Conservation (phyloP, 2,888 invertebrate genomes). For the Chloromyia formosa region DNA sequence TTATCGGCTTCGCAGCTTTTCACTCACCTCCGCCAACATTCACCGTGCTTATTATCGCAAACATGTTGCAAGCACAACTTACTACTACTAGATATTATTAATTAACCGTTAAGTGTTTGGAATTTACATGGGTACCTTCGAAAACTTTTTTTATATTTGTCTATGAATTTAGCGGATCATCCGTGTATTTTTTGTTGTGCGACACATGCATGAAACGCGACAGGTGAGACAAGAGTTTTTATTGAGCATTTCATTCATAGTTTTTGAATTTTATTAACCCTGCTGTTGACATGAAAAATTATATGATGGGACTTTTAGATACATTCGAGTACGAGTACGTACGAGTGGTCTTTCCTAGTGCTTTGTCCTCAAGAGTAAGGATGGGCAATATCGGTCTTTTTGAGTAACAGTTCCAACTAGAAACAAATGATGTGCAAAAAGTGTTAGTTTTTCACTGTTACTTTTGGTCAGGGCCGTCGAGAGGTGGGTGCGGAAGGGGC, state of each 20-base stretch:
- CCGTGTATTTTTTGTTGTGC: neutral
- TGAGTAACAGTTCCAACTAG: no score
- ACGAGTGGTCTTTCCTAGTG: no score
- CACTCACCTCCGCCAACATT: slow-evolving; percentile 39
- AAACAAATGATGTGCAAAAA: no score
- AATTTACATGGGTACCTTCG: slow-evolving; percentile 36
- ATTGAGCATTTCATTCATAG: slow-evolving; percentile 30
- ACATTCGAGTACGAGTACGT: no score
- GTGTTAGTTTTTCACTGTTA: no score
- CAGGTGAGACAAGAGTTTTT: no score
- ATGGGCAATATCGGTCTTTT: no score
- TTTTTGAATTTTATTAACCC: slow-evolving; percentile 18
- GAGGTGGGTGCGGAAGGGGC: no score
- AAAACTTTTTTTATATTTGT: slow-evolving; percentile 21
- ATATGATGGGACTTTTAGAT: no score
- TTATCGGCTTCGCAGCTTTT: neutral
- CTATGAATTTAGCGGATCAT: slow-evolving; percentile 25
- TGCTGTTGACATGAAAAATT: no score
- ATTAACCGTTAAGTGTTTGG: slow-evolving; percentile 40
- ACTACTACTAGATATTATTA: slow-evolving; percentile 29
- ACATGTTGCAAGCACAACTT: slow-evolving; percentile 2
- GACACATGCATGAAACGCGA: neutral
- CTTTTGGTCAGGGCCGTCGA: no score
- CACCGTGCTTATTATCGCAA: slow-evolving; percentile 9
- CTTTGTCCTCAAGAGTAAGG: no score